Conservation (phyloP, 2,113 vertebrate genomes). For the Rhadina sibilatrix region DNA sequence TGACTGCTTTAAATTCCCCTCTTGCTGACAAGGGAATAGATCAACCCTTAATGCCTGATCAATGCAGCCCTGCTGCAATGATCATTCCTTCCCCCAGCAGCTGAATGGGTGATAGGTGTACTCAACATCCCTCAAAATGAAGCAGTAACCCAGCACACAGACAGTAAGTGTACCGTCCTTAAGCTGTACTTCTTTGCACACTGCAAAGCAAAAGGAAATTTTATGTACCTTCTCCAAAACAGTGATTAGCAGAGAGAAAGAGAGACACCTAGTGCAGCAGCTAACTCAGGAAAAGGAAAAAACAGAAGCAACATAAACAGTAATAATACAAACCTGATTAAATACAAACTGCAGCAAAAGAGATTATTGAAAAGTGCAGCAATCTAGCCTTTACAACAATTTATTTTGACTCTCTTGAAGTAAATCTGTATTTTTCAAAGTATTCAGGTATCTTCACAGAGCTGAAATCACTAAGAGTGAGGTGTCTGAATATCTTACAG, state of each 20-base stretch:
- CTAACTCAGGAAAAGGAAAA: background rate
- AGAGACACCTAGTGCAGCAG: background rate
- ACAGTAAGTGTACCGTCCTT: background rate
- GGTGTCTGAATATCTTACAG: background rate
- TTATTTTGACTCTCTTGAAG: background rate
- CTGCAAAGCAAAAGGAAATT: background rate
- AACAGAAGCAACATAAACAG: background rate
- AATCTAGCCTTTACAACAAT: background rate
- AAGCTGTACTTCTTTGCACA: background rate
- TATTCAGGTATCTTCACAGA: background rate
- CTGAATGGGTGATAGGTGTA: background rate
- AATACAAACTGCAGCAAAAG: background rate
- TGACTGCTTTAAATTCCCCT: background rate
- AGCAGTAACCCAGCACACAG: background rate
- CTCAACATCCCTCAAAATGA: background rate
- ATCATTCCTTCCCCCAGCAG: background rate
- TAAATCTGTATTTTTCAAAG: background rate
- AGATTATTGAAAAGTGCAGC: background rate
- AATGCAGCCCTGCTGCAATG: no score
- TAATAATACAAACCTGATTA: background rate
- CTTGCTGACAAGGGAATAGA: background rate
- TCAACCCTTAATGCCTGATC: background rate
- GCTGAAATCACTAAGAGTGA: background rate
- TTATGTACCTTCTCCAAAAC: background rate
- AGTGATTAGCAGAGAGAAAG: background rate